Conservation (phyloP, 2,797 vertebrate genomes). For the Anisognathus igniventris region DNA sequence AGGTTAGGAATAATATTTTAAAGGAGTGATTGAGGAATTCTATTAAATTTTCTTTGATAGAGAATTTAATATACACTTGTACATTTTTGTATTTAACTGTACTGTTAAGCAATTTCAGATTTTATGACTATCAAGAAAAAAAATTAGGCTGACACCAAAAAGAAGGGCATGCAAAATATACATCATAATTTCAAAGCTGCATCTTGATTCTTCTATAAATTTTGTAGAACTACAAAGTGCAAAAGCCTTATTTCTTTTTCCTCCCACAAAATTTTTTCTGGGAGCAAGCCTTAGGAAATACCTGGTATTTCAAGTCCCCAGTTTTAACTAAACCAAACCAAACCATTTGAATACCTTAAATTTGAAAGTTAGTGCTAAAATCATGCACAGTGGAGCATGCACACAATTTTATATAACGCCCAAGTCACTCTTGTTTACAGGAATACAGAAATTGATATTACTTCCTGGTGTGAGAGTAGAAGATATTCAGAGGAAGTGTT, state of each 20-base stretch:
- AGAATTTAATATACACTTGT: background rate
- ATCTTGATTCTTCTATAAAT: background rate
- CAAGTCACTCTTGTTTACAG: background rate
- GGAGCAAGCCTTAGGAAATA: background rate
- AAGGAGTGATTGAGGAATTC: background rate
- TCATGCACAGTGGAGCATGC: background rate
- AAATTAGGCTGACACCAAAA: background rate
- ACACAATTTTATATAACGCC: background rate
- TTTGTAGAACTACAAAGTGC: background rate
- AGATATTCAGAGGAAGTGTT: background rate
- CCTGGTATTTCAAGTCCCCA: background rate
- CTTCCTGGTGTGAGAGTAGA: background rate
- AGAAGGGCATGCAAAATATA: background rate
- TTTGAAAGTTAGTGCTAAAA: background rate
- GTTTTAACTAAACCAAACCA: background rate
- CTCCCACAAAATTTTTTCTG: background rate
- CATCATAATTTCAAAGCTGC: background rate
- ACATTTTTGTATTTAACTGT: background rate
- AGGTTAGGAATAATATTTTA: background rate
- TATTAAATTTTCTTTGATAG: background rate
- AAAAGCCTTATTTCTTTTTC: fast-evolving
- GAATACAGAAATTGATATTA: background rate
- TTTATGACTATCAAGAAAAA: background rate
- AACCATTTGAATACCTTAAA: background rate
- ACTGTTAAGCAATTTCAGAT: background rate